Evolutionary conservation across 2,888 invertebrate genomes (phyloP), one percentile per base, ranked within the genome.

Genomic region (Caradrina clavipalpis): DNA sequence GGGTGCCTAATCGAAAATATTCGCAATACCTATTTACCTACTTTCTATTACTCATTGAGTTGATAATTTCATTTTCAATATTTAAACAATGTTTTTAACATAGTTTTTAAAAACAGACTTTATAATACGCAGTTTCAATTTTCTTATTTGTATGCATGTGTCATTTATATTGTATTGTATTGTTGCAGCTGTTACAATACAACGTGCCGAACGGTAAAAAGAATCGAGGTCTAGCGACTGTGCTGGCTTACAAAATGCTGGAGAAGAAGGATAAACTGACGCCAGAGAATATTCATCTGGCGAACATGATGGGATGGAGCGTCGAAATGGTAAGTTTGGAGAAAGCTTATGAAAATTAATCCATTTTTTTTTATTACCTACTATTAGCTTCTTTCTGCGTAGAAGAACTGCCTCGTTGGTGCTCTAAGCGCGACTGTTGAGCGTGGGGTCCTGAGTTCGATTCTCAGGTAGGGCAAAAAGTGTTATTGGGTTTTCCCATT

Each of bases 151-250:
- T n/a, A 22, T 51, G n/a, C n/a, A n/a, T 42, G 22, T 59, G 54
- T 55, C 22, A 59, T 31, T n/a, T 50, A 17, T 59, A 77, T 70
- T 49, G 57, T 74, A 64, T 39, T 55, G 42, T 60, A 54, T 94
- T 94, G 91, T 95, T 95, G 10, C 90, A 98, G 98, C 97, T 98
- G 26, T 94, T 99, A 77, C 98, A 99, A 91, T 99, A 99, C 94
- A 99, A 99, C 94, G 98, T 99, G 6, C 98, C 98, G 0, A 97
- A 97, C 85, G 99, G 99, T 2, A 99, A 99, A 94, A 98, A 98
- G 93, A 98, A 97, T 88, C 96, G 98, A 63, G 98, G 98, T 0
- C 92, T 98, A 47, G 96, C 98, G 0, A 96, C 98, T 0, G 97
- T 98, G 0, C 95, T 97, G 49, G 97, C 98, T 0, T 98, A 98